Base-by-base conservation (phyloP, 1,140 invertebrate genomes). In the Campoletis sonorensis region DNA sequence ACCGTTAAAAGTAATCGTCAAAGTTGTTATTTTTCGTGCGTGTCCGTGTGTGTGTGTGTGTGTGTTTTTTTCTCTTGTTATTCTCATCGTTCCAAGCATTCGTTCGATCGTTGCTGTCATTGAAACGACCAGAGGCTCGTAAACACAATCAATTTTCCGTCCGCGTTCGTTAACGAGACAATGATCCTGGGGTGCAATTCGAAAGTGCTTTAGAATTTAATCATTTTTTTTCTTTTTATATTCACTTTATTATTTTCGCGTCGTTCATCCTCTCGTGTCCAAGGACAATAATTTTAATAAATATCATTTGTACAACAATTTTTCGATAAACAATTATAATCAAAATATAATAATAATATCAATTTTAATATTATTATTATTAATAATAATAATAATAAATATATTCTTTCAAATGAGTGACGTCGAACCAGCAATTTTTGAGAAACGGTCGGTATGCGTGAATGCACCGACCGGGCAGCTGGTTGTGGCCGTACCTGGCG, bases 391-490 rank as follows among this genome's bases (percentile, higher is more conserved):
- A 1, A 11, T 10, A 45, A 45, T 45, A 45, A 45, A 11, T 11
- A 45, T 45, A n/a, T n/a, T n/a, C n/a, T n/a, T n/a, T n/a, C 23
- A 64, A 49, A 78, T 64, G 76, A 21, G 27, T 30, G 33, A 13
- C 33, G 30, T 40, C 15, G 58, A 64, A 16, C n/a, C n/a, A 2
- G 30, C 18, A 58, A 67, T 21, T 45, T 21, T 64, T 64, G 76
- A 21, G 40, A 40, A 67, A 26, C 76, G 58, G 58, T 78, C 61
- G 76, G 76, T 78, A 78, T 64, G 76, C 61, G 58, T 64, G 33
- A 49, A 64, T 70, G 27, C 27, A 37, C 33, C 33, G 76, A 78
- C 76, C 76, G 61, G 58, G 67, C 67, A 70, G 67, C 67, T 64
- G 58, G 76, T 27, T 16, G 49, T 33, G 54, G 51, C 51, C 30